Percentiles rank a stretch among this genome's conserved stretches.
Conservation (phyloP, 2,797 vertebrate species). For the Hypotaenidia okinawae region DNA sequence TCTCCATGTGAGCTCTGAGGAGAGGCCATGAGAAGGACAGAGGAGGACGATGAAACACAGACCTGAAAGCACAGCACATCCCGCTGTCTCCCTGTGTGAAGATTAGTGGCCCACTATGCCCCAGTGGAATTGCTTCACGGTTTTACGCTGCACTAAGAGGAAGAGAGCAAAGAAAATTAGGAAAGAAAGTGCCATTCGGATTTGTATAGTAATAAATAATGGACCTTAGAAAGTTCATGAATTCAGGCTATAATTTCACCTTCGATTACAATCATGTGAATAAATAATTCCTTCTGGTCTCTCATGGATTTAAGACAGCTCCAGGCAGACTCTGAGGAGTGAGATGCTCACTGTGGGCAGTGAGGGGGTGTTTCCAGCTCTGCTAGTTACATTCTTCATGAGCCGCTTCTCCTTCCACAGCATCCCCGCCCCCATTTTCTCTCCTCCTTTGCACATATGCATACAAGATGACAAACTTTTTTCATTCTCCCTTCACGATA, state of each 20-base stretch:
- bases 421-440: background rate
- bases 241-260: background rate
- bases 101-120: background rate
- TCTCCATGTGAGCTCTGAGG: background rate
- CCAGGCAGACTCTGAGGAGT: background rate
- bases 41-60: background rate
- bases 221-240: background rate
- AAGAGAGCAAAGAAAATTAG: background rate
- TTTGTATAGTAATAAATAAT: background rate
- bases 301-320: background rate
- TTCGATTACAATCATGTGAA: background rate
- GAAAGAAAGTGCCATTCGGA: background rate
- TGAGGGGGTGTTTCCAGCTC: slow-evolving; percentile 25
- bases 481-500: background rate
- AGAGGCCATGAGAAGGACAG: background rate
- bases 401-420: slow-evolving; percentile 8
- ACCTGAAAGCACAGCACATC: slow-evolving; percentile 22
- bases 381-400: background rate
- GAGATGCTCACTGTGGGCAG: slow-evolving; percentile 26
- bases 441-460: background rate
- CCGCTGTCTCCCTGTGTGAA: background rate
- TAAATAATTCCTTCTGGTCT: background rate
- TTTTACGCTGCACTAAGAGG: background rate
- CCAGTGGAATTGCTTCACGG: background rate
- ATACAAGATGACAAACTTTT: background rate